A percentile compares a stretch with the other conserved stretches of the same genome.
phyloP scores from a whole-genome alignment of 2,797 vertebrate genomes.

The Hirundo rustica region DNA sequence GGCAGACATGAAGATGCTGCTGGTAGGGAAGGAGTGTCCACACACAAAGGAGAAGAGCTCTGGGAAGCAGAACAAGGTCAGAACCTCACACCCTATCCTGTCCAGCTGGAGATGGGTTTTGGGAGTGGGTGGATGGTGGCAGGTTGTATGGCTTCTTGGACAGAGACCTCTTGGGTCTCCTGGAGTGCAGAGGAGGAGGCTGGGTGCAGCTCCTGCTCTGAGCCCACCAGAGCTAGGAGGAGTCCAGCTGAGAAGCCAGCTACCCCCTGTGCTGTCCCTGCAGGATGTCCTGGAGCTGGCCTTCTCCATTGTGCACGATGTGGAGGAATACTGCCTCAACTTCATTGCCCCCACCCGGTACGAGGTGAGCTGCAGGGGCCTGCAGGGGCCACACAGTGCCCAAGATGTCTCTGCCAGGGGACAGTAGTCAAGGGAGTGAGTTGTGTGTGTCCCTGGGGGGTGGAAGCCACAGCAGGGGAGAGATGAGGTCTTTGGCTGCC shows the following conservation, averaged over 20 bases:
- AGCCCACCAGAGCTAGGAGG: fast-evolving
- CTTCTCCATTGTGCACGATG: slow-evolving; percentile 90
- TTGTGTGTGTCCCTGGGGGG: fast-evolving
- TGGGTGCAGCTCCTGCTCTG: neutral
- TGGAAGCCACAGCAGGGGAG: neutral
- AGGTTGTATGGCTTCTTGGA: neutral
- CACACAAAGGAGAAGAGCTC: slow-evolving; percentile 92
- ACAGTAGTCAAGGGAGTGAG: neutral
- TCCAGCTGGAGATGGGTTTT: neutral
- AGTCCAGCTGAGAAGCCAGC: neutral
- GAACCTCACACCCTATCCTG: neutral
- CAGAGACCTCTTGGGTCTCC: neutral
- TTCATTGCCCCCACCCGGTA: slow-evolving; percentile 91
- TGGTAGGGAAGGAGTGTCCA: slow-evolving; percentile 92
- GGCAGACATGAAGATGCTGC: slow-evolving; percentile 88
- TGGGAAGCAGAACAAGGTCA: slow-evolving; percentile 95
- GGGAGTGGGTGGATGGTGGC: neutral
- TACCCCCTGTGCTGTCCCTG: neutral
- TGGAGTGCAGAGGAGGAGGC: neutral
- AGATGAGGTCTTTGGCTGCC: neutral
- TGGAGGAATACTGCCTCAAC: slow-evolving; percentile 90
- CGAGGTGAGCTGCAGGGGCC: slow-evolving; percentile 81
- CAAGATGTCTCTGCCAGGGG: neutral
- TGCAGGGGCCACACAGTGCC: fast-evolving
- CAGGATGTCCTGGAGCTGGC: slow-evolving; percentile 92